Evolutionary conservation across 2,888 invertebrate genomes (phyloP), one percentile per base, ranked within the genome.

Genomic region (Pristionchus arcanus): DNA sequence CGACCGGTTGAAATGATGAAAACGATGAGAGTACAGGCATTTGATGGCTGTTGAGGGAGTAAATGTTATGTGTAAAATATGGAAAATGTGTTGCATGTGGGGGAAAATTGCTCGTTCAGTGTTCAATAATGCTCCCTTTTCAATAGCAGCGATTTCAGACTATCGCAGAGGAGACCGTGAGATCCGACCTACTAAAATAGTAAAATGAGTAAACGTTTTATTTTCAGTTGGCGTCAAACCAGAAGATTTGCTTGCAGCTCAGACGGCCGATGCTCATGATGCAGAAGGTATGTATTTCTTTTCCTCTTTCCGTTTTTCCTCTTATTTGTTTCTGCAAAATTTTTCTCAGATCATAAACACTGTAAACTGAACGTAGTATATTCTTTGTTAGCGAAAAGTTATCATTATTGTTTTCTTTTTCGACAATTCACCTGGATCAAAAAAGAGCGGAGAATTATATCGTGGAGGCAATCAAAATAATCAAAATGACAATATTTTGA

Each of bases 51-150:
- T 77, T 49, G 49, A 49, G 42, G 19, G n/a, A 77, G 31, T 31
- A 77, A n/a, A 42, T 42, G 77, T 77, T 55, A 53, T 55, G 55
- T 84, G 84, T 84, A 15, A 49, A 81, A 81, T 25, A 49, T 19
- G 31, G n/a, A 53, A 28, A 31, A 84, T 55, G 42, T 85, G 66
- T 86, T 86, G 86, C 86, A 86, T 86, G 42, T 66, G 63, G 66
- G 63, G 86, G 28, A 66, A n/a, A 86, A 86, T 42, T 86, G 37
- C 66, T 66, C 37, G 86, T 86, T 86, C 86, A 86, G 86, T 86
- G 86, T 86, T 86, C 86, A 37, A 59, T 84, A 59, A 42, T 86
- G 63, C 59, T 84, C 84, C 55, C 28, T 55, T 84, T 59, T n/a
- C 21, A 53, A 55, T 84, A 19, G 21, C 84, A 84, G 84, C 84